These are phyloP conservation scores for Xestoiulus laeticollis DNA, from an alignment of 2,888 invertebrate genomes.

Conservation along the genomic window DNA sequence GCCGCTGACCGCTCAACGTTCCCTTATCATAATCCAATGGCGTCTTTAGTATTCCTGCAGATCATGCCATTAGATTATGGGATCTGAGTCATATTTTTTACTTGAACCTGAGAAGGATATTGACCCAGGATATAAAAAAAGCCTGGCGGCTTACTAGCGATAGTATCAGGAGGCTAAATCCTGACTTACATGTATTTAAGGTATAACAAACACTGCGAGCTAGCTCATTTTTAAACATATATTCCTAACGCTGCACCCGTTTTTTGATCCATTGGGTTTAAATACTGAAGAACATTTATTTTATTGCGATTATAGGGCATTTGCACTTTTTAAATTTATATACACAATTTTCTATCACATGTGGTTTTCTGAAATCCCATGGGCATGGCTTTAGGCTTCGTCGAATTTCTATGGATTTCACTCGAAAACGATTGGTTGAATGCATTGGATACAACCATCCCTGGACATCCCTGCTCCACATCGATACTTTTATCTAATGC, in stretches of 20 bases:
- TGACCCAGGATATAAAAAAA: background rate
- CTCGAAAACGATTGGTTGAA: background rate
- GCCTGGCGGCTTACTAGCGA: background rate
- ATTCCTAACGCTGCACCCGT: background rate
- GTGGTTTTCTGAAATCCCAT: background rate
- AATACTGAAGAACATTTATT: background rate
- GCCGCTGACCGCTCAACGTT: background rate
- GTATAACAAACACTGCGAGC: background rate
- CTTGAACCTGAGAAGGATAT: background rate
- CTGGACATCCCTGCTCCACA: background rate
- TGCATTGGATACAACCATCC: background rate
- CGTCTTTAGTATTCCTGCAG: constrained; percentile 10
- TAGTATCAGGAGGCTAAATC: background rate
- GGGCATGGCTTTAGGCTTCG: constrained; percentile 15
- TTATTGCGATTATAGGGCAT: background rate
- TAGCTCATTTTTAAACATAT: constrained; percentile 6
- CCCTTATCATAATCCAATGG: background rate
- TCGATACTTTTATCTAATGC: constrained; percentile 35
- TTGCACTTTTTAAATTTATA: constrained; percentile 22
- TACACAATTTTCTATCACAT: background rate
- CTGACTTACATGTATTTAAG: background rate
- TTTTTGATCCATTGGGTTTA: background rate
- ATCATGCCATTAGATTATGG: constrained; percentile 30
- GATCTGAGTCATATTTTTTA: background rate
- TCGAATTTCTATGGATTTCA: background rate